Evolutionary conservation across 2,113 vertebrate species (phyloP).

Genomic region (Phocoena sinus): DNA sequence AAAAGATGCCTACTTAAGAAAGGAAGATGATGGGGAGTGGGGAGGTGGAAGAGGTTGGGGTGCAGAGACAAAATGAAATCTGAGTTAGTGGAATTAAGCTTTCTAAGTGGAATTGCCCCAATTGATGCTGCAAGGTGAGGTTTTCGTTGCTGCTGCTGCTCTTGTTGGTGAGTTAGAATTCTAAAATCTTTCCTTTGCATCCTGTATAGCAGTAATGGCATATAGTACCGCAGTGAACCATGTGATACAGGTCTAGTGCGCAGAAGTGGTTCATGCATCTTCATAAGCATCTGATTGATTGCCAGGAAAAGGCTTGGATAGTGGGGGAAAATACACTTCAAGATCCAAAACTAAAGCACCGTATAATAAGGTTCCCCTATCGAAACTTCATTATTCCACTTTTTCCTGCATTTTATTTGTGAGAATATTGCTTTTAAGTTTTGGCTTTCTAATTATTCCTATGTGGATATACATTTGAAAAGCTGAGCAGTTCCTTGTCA

Average conservation of each 20-base stretch:
- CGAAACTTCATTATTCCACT: neutral
- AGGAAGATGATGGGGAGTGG: neutral
- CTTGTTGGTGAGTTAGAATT: neutral
- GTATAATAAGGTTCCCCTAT: neutral
- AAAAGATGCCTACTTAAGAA: neutral
- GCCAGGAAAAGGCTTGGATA: neutral
- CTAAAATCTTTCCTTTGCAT: neutral
- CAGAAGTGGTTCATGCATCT: neutral
- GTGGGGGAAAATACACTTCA: neutral
- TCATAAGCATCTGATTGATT: neutral
- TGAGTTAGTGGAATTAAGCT: neutral
- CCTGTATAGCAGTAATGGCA: accelerated
- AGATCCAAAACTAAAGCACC: neutral
- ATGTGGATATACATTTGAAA: slow-evolving; percentile 43
- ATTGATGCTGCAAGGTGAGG: neutral
- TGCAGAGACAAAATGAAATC: neutral
- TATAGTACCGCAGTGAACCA: accelerated
- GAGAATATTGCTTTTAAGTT: neutral
- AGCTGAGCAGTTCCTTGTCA: neutral
- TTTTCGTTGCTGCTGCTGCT: neutral
- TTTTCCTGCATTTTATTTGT: slow-evolving; percentile 55
- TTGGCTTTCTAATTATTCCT: slow-evolving; percentile 7
- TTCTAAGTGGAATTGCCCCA: neutral
- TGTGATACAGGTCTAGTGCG: neutral
- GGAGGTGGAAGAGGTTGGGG: neutral